phyloP scores from a whole-genome alignment of 2,888 invertebrate species.

The Zhuqinia jingwanae region DNA sequence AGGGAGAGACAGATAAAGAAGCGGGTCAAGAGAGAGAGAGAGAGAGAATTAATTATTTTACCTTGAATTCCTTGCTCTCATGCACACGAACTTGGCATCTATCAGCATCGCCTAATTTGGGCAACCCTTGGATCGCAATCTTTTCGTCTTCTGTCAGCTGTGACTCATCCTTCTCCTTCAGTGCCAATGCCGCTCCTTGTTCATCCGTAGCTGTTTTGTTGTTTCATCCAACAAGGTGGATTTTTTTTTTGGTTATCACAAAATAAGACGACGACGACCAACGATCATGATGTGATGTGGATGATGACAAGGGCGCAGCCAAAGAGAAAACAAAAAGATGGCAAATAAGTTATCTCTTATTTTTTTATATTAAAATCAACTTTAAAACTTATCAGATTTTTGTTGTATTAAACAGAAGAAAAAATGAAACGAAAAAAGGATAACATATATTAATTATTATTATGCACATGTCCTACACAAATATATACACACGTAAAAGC shows the following conservation, averaged over 20 bases:
- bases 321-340: slow-evolving; percentile 57
- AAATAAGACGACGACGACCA: slow-evolving; percentile 8
- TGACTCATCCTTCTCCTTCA: slow-evolving; percentile 81
- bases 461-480: slow-evolving; percentile 45
- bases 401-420: slow-evolving; percentile 25
- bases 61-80: slow-evolving; percentile 99
- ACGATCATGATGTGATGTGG: not conserved
- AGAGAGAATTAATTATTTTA: slow-evolving; percentile 80
- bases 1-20: not conserved
- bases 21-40: not conserved
- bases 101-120: slow-evolving; percentile 93
- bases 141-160: slow-evolving; percentile 91
- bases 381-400: not conserved
- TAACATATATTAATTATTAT: not conserved
- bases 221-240: not conserved
- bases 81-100: slow-evolving; percentile 94
- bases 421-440: slow-evolving; percentile 34
- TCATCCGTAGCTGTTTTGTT: slow-evolving; percentile 69
- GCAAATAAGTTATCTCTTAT: slow-evolving; percentile 50
- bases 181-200: slow-evolving; percentile 76
- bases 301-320: slow-evolving; percentile 35
- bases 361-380: not conserved
- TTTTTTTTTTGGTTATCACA: slow-evolving; percentile 26
- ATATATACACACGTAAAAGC: slow-evolving; percentile 1
- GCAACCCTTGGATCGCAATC: slow-evolving; percentile 94